Evolutionary conservation across 2,113 vertebrate genomes (phyloP).

Genomic region (Notothenia rossii): DNA sequence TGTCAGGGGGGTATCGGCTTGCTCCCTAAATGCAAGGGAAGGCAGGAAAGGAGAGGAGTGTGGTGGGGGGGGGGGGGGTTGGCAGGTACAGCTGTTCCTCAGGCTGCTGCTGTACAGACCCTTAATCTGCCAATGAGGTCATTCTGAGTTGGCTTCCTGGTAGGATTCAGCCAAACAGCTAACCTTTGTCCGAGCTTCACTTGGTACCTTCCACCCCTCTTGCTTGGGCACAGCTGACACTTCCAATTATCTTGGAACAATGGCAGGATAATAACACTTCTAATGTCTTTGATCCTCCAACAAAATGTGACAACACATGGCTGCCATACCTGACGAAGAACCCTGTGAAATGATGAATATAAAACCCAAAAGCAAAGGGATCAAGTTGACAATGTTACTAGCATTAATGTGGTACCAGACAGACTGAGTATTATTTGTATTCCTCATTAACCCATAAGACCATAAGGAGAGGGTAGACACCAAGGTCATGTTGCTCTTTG

Average conservation of each 20-base stretch:
- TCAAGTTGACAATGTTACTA: background rate
- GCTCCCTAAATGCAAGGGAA: slow-evolving; percentile 46
- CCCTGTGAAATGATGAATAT: background rate
- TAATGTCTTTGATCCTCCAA: slow-evolving; percentile 27
- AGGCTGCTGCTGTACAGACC: slow-evolving; percentile 30
- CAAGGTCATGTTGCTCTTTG: no score
- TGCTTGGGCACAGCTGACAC: slow-evolving; percentile 61
- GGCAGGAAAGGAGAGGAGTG: slow-evolving; percentile 36
- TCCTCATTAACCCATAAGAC: no score
- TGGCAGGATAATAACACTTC: slow-evolving; percentile 21
- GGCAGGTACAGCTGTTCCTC: slow-evolving; percentile 64
- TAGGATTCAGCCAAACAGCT: slow-evolving; percentile 55
- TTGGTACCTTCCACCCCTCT: background rate
- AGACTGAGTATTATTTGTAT: no score
- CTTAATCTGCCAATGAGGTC: slow-evolving; percentile 74
- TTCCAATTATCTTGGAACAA: slow-evolving; percentile 45
- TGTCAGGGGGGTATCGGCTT: slow-evolving; percentile 74
- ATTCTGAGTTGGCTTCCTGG: slow-evolving; percentile 55
- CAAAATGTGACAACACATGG: background rate
- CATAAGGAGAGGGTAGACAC: no score
- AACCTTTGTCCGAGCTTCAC: slow-evolving; percentile 29
- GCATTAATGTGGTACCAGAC: background rate
- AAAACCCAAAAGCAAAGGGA: slow-evolving; percentile 11
- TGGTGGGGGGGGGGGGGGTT: background rate
- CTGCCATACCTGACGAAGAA: slow-evolving; percentile 13